Percentiles rank a stretch among this genome's conserved stretches.
Conservation (phyloP, 2,113 vertebrate species). For the Thalassarche chlororhynchos region DNA sequence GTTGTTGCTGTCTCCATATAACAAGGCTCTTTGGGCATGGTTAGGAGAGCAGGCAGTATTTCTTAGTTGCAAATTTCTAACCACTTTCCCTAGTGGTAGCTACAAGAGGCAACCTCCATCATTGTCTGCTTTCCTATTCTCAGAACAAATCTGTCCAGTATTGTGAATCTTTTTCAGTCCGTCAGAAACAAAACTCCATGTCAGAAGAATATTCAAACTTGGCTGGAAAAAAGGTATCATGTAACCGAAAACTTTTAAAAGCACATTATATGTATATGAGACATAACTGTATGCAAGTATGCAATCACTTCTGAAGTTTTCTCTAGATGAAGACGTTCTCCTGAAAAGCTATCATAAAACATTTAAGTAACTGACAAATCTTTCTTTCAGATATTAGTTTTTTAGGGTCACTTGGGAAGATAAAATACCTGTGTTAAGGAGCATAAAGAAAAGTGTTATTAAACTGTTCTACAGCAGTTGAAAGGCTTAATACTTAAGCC, state of each 20-base stretch:
- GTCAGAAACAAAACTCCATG: background rate
- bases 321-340: background rate
- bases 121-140: background rate
- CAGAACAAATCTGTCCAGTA: background rate
- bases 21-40: conserved; percentile 7
- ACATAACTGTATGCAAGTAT: background rate
- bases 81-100: conserved; percentile 15
- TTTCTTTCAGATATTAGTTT: background rate
- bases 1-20: background rate
- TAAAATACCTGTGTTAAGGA: background rate
- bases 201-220: background rate
- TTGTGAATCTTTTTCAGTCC: background rate
- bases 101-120: background rate
- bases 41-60: conserved; percentile 13
- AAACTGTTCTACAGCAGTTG: background rate
- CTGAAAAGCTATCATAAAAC: background rate
- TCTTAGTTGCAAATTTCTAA: conserved; percentile 39
- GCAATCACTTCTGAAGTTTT: background rate
- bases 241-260: background rate
- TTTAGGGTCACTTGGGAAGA: background rate
- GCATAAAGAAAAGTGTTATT: background rate
- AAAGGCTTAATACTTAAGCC: background rate
- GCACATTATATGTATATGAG: background rate
- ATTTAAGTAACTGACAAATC: background rate
- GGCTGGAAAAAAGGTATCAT: background rate